phyloP scores from a whole-genome alignment of 2,888 invertebrate genomes.

The Acanthosepion pharaonis region DNA sequence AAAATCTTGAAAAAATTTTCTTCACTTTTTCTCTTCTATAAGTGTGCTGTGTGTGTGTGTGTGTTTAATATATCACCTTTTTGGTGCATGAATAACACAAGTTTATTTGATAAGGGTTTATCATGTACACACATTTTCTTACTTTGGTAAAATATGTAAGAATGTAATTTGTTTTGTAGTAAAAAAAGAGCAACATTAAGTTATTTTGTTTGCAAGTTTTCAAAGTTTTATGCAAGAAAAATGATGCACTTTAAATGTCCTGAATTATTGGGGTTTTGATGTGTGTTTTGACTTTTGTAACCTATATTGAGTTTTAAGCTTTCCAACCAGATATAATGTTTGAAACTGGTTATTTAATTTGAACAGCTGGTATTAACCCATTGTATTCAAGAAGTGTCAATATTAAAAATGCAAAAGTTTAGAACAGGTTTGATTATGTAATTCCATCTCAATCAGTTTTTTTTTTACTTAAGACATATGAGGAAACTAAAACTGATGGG shows the following conservation, averaged over 20 bases:
- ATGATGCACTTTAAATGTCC: not conserved
- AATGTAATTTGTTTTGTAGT: not conserved
- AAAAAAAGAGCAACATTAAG: not conserved
- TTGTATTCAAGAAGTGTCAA: no score
- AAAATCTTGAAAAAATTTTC: not conserved
- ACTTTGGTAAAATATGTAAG: not conserved
- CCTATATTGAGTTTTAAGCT: not conserved
- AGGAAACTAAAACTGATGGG: no score
- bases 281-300: not conserved
- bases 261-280: not conserved
- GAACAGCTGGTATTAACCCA: not conserved
- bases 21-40: not conserved
- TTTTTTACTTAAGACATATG: no score
- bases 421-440: no score
- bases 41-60: not conserved
- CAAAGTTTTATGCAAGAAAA: not conserved
- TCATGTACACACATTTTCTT: not conserved
- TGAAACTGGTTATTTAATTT: not conserved
- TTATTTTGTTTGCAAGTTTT: not conserved
- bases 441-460: no score
- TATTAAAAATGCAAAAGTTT: no score
- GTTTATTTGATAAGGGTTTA: not conserved
- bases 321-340: not conserved
- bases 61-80: not conserved
- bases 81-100: not conserved